Evolutionary conservation across 2,888 invertebrate species (phyloP).

Genomic region (Chrysolina americana): DNA sequence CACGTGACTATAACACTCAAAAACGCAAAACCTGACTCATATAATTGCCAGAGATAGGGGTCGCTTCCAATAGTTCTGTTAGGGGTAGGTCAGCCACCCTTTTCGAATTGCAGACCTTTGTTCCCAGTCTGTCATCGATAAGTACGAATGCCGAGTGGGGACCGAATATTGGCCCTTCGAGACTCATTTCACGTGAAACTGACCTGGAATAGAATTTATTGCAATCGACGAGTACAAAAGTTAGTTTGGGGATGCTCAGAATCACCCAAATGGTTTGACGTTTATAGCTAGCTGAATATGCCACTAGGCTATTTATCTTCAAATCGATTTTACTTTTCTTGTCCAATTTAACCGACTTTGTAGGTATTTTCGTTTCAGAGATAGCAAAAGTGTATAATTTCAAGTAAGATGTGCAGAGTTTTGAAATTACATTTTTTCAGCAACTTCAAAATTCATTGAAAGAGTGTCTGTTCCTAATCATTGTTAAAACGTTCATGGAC

Average conservation of each 20-base stretch:
- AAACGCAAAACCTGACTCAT: conserved; percentile 19
- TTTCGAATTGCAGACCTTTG: conserved; percentile 25
- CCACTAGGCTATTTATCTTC: neutral
- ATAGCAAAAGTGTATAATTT: too few relatives aligned
- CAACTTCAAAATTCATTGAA: too few relatives aligned
- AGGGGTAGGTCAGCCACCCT: conserved; percentile 34
- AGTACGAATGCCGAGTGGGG: conserved; percentile 22
- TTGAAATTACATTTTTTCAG: too few relatives aligned
- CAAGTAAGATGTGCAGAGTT: too few relatives aligned
- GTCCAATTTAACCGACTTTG: too few relatives aligned
- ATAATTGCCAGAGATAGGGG: conserved; percentile 19
- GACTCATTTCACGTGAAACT: conserved; percentile 26
- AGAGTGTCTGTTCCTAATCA: too few relatives aligned
- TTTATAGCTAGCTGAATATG: neutral
- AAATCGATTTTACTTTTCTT: neutral
- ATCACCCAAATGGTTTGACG: neutral
- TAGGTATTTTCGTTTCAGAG: too few relatives aligned
- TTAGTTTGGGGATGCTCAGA: conserved; percentile 7
- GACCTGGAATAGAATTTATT: conserved; percentile 19
- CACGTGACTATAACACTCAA: conserved; percentile 20
- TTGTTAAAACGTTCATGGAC: too few relatives aligned
- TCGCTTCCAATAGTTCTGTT: conserved; percentile 16
- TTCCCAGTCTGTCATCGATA: conserved; percentile 29
- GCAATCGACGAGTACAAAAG: neutral
- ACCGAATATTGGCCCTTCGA: conserved; percentile 16